These are phyloP conservation scores for Melangyna quadrimaculata DNA, from an alignment of 2,888 invertebrate genomes.

Conservation along the genomic window DNA sequence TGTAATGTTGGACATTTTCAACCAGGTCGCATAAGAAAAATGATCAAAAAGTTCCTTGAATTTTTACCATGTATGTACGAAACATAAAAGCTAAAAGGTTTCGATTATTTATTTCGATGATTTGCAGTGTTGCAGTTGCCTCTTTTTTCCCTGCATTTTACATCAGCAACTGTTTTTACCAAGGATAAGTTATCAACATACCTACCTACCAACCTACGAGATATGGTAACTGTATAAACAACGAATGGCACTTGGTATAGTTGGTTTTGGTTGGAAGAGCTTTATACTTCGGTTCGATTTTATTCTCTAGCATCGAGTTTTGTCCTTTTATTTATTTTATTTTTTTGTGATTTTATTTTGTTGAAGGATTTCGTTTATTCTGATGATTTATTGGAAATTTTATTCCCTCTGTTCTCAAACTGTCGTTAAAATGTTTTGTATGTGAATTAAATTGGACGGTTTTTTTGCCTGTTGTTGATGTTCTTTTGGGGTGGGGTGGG, in stretches of 20 bases:
- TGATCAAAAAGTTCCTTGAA: constrained; percentile 56
- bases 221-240: constrained; percentile 9
- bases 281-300: constrained; percentile 37
- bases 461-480: constrained; percentile 15
- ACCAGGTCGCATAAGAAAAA: constrained; percentile 68
- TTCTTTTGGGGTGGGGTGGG: background rate
- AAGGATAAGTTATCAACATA: background rate
- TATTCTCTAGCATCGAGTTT: constrained; percentile 13
- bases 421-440: constrained; percentile 71
- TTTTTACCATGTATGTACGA: too few species aligned
- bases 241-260: background rate
- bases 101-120: constrained; percentile 70
- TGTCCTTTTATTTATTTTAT: background rate
- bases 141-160: background rate
- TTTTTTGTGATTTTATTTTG: constrained; percentile 19
- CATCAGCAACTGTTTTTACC: background rate
- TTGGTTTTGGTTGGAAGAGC: background rate
- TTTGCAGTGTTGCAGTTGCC: constrained; percentile 49
- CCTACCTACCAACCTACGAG: background rate
- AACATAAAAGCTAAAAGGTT: constrained; percentile 70
- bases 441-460: constrained; percentile 65
- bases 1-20: constrained; percentile 44
- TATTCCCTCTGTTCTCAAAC: constrained; percentile 72
- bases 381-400: constrained; percentile 71
- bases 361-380: constrained; percentile 38